Evolutionary conservation across 2,113 vertebrate genomes (phyloP).

Genomic region (Epinephelus cyanopodus): DNA sequence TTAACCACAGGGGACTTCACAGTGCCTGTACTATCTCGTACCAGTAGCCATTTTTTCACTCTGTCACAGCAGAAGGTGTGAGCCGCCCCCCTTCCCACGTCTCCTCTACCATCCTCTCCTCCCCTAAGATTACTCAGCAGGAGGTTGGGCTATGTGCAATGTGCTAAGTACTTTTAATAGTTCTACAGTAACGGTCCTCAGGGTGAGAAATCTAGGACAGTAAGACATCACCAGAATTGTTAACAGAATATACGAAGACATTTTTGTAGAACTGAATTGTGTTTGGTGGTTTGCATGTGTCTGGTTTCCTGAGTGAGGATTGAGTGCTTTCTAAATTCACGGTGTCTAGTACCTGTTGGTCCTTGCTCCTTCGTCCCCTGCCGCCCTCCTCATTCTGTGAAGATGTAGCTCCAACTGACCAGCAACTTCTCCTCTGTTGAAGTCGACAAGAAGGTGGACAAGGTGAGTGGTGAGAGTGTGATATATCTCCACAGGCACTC

Average conservation of each 20-base stretch:
- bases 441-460: conserved; percentile 14
- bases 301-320: neutral
- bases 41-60: conserved; percentile 48
- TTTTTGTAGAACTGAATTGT: conserved; percentile 1
- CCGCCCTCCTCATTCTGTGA: conserved; percentile 85
- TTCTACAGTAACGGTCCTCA: conserved; percentile 49
- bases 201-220: conserved; percentile 50
- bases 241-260: neutral
- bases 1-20: conserved; percentile 45
- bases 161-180: conserved; percentile 66
- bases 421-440: conserved; percentile 87
- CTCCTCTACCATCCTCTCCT: conserved; percentile 30
- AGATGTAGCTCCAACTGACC: conserved; percentile 82
- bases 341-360: conserved; percentile 78
- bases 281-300: neutral
- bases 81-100: conserved; percentile 30
- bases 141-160: conserved; percentile 56
- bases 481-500: neutral
- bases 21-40: conserved; percentile 28
- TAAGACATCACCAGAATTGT: conserved; percentile 15
- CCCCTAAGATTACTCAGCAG: conserved; percentile 57
- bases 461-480: conserved; percentile 8
- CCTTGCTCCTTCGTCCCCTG: conserved; percentile 86
- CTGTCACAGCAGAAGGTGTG: conserved; percentile 59
- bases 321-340: neutral